Percentiles rank a stretch among this genome's conserved stretches.
These are phyloP conservation scores for Chloromyia formosa DNA, from an alignment of 2,888 invertebrate genomes.

Conservation along the genomic window DNA sequence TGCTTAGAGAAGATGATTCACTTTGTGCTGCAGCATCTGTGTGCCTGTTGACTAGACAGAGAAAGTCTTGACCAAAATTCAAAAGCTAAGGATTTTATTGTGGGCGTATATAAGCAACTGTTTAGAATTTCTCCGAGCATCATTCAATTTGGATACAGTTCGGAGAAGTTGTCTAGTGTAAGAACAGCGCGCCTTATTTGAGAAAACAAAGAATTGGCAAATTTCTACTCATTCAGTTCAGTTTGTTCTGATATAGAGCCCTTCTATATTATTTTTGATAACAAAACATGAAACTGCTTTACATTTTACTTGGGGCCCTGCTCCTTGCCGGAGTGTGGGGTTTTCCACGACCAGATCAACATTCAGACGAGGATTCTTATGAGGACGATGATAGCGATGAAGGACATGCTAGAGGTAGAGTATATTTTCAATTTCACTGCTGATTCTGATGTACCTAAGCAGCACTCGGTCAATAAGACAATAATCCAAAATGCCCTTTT, in stretches of 20 bases:
- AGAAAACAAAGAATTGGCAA: not conserved
- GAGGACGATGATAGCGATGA: constrained; percentile 30
- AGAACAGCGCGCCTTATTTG: not conserved
- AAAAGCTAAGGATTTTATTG: not conserved
- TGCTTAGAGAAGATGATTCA: constrained; percentile 32
- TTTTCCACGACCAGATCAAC: not conserved
- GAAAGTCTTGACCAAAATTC: constrained; percentile 3
- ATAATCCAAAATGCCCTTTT: not conserved
- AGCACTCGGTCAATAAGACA: no score
- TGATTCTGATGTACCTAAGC: no score
- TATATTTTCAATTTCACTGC: not conserved
- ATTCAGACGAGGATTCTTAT: not conserved
- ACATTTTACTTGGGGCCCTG: constrained; percentile 27
- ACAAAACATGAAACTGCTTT: constrained; percentile 18
- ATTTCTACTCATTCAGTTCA: not conserved
- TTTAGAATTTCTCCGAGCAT: constrained; percentile 15
- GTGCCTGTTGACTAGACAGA: not conserved
- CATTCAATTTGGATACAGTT: constrained; percentile 43
- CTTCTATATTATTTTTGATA: constrained; percentile 16
- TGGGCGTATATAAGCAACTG: constrained; percentile 29
- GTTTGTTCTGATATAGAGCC: constrained; percentile 33
- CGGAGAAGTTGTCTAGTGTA: constrained; percentile 13
- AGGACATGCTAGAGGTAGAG: constrained; percentile 10
- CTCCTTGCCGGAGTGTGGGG: constrained; percentile 31
- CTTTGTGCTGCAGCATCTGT: constrained; percentile 28